Conservation (phyloP, 2,888 invertebrate species). For the Drosophila borborema region DNA sequence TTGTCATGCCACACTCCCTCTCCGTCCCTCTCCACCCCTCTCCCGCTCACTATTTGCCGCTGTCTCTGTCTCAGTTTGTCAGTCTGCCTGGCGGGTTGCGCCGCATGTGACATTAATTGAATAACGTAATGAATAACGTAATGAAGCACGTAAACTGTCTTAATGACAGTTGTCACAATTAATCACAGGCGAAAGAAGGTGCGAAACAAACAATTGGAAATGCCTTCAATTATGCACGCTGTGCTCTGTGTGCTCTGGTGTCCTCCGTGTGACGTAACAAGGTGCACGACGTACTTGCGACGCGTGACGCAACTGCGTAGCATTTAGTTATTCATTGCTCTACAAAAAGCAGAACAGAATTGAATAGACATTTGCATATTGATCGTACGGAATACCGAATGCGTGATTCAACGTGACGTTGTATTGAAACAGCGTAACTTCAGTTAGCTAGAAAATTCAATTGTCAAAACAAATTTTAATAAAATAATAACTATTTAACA, state of each 20-base stretch:
- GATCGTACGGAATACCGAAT: background rate
- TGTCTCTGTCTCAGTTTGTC: background rate
- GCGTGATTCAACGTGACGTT: background rate
- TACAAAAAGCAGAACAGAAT: background rate
- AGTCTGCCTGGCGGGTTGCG: constrained; percentile 14
- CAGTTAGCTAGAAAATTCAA: background rate
- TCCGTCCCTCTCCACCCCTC: too few species aligned
- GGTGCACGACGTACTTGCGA: background rate
- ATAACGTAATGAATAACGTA: constrained; percentile 55
- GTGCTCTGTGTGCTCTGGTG: background rate
- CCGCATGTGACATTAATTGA: constrained; percentile 56
- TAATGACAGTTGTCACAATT: constrained; percentile 55
- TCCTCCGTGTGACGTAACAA: constrained; percentile 16
- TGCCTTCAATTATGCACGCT: constrained; percentile 19
- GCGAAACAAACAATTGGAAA: constrained; percentile 5
- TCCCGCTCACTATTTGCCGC: background rate
- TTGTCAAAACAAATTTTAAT: background rate
- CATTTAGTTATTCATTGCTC: background rate
- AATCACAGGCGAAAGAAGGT: constrained; percentile 32
- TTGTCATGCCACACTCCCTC: background rate
- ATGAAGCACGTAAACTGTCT: constrained; percentile 58
- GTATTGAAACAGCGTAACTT: background rate
- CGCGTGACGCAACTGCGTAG: constrained; percentile 10
- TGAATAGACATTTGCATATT: background rate
- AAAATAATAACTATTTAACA: too few species aligned